A percentile compares a stretch with the other conserved stretches of the same genome.
These are phyloP conservation scores for Sebastes oblongus DNA, from an alignment of 2,797 vertebrate genomes.

Conservation along the genomic window DNA sequence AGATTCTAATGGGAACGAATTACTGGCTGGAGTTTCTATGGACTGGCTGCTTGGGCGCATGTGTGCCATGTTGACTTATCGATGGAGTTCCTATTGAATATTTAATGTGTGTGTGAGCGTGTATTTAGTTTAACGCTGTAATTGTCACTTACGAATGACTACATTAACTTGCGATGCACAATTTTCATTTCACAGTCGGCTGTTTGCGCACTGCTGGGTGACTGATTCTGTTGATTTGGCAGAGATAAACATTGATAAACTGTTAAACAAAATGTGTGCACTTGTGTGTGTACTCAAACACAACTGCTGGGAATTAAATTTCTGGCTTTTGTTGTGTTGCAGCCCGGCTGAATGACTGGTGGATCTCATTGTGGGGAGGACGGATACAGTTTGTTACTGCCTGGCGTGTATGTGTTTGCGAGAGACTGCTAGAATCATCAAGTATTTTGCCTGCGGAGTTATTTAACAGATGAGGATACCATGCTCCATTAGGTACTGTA, in stretches of 20 bases:
- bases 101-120: constrained; percentile 16
- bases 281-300: not conserved
- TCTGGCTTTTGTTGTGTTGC: not conserved
- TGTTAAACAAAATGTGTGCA: not conserved
- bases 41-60: constrained; percentile 12
- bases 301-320: not conserved
- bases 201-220: constrained; percentile 29
- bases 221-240: constrained; percentile 50
- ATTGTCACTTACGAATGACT: constrained; percentile 31
- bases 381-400: not conserved
- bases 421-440: not conserved
- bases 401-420: not conserved
- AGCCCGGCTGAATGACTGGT: not conserved
- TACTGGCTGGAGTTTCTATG: constrained; percentile 27
- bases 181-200: constrained; percentile 22
- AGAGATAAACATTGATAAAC: constrained; percentile 41
- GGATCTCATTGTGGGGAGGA: not conserved
- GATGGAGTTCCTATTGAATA: constrained; percentile 31
- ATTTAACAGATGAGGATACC: constrained; percentile 29
- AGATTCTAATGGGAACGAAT: constrained; percentile 52
- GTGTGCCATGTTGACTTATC: constrained; percentile 15
- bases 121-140: constrained; percentile 34
- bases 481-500: constrained; percentile 16
- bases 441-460: constrained; percentile 2
- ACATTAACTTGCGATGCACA: constrained; percentile 36